Percentiles rank a stretch among this genome's conserved stretches.
phyloP scores from a whole-genome alignment of 2,888 invertebrate genomes.

The Noctua pronuba region DNA sequence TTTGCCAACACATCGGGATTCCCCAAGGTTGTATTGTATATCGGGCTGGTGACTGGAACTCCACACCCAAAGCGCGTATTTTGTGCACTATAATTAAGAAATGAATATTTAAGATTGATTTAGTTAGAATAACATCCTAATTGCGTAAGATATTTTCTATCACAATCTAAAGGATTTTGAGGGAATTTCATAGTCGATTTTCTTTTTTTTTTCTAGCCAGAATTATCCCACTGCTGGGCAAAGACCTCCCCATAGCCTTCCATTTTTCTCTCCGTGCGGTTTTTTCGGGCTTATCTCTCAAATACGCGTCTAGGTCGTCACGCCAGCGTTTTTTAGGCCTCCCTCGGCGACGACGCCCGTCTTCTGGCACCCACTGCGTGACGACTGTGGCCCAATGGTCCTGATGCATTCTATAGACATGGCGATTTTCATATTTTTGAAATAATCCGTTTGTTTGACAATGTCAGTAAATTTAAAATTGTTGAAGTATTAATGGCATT shows the following conservation, averaged over 20 bases:
- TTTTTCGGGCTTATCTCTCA: no score
- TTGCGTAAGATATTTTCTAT: background rate
- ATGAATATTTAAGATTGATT: background rate
- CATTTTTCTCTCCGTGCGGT: no score
- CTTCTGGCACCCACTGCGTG: no score
- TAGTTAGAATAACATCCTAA: background rate
- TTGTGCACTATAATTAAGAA: background rate
- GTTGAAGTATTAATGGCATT: background rate
- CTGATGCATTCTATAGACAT: no score
- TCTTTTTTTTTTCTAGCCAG: background rate
- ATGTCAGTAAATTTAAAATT: background rate
- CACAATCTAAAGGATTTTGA: background rate
- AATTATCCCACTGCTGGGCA: no score
- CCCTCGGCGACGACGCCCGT: no score
- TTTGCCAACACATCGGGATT: constrained; percentile 7
- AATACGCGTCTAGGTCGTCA: no score
- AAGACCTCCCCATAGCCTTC: no score
- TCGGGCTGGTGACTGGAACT: background rate
- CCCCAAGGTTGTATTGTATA: background rate
- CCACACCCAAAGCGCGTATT: background rate
- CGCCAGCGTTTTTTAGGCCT: no score
- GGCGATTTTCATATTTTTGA: background rate
- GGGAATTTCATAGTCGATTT: background rate
- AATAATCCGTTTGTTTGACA: background rate
- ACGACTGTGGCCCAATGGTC: no score